Evolutionary conservation across 2,113 vertebrate genomes (phyloP).

Genomic region (Miniopterus natalensis): DNA sequence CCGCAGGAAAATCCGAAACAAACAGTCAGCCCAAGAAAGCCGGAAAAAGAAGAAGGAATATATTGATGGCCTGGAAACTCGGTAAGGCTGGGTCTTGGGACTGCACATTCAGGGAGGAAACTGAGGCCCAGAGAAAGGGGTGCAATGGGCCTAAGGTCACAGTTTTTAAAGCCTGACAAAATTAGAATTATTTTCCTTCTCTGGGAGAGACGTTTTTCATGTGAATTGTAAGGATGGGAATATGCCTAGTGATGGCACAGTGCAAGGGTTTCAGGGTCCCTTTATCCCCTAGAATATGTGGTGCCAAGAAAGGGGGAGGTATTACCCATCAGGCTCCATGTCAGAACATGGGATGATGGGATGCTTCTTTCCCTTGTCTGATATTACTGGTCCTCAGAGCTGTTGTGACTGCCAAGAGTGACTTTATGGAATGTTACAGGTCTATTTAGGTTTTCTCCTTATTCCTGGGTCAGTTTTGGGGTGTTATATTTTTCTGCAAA

Average conservation of each 20-base stretch:
- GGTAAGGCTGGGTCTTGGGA: slow-evolving; percentile 83
- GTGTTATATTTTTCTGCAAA: not conserved
- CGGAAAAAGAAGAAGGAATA: slow-evolving; percentile 97
- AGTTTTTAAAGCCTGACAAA: not conserved
- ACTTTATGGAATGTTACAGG: not conserved
- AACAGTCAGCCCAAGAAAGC: slow-evolving; percentile 96
- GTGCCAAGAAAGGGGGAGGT: not conserved
- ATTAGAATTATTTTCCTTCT: not conserved
- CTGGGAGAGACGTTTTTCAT: not conserved
- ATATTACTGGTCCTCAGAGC: not conserved
- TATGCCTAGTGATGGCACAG: not conserved
- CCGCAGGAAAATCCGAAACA: slow-evolving; percentile 96
- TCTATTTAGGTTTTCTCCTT: not conserved
- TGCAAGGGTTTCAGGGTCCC: not conserved
- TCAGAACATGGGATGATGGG: not conserved
- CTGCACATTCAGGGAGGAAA: fast-evolving
- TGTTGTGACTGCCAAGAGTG: not conserved
- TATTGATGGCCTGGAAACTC: slow-evolving; percentile 93
- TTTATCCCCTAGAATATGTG: not conserved
- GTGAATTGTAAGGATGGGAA: not conserved
- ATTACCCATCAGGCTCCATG: not conserved
- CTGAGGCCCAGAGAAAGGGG: not conserved
- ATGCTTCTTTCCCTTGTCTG: not conserved
- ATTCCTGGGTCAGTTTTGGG: not conserved
- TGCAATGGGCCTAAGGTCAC: fast-evolving